phyloP scores from a whole-genome alignment of 1,140 invertebrate genomes.

The Habropoda laboriosa region DNA sequence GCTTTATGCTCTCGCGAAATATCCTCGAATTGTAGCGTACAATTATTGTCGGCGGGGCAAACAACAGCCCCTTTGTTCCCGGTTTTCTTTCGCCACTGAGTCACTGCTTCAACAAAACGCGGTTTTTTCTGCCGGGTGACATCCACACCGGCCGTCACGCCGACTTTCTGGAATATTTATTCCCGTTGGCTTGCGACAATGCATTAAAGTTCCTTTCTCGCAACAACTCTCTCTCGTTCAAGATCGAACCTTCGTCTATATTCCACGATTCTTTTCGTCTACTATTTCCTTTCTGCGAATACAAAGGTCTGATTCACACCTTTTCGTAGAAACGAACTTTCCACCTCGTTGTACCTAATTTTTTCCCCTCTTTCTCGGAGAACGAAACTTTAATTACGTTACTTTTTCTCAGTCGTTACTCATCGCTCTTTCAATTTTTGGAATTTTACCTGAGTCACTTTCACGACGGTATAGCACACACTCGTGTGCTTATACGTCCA shows the following conservation, averaged over 20 bases:
- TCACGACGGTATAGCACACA: too few species aligned
- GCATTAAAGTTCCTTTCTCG: background rate
- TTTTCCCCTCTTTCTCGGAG: too few species aligned
- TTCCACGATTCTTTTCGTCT: background rate
- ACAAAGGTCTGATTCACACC: conserved; percentile 30
- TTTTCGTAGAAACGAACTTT: conserved; percentile 11
- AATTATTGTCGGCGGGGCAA: conserved; percentile 21
- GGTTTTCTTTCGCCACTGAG: conserved; percentile 38
- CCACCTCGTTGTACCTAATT: background rate
- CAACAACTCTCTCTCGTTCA: background rate
- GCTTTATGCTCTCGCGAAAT: background rate
- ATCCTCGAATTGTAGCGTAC: background rate
- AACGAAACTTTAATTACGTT: too few species aligned
- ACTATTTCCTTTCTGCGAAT: conserved; percentile 2
- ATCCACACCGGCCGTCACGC: background rate
- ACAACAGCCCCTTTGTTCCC: conserved; percentile 39
- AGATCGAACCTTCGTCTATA: background rate
- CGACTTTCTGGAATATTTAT: conserved; percentile 9
- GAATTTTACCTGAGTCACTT: conserved; percentile 50
- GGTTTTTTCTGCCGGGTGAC: conserved; percentile 16
- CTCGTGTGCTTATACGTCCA: too few species aligned
- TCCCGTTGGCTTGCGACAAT: background rate
- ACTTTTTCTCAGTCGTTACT: conserved; percentile 8
- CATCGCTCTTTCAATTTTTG: conserved; percentile 29
- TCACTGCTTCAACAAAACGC: conserved; percentile 24